These are phyloP conservation scores for Nomada lathburiana DNA, from an alignment of 2,888 invertebrate genomes.

Conservation along the genomic window DNA sequence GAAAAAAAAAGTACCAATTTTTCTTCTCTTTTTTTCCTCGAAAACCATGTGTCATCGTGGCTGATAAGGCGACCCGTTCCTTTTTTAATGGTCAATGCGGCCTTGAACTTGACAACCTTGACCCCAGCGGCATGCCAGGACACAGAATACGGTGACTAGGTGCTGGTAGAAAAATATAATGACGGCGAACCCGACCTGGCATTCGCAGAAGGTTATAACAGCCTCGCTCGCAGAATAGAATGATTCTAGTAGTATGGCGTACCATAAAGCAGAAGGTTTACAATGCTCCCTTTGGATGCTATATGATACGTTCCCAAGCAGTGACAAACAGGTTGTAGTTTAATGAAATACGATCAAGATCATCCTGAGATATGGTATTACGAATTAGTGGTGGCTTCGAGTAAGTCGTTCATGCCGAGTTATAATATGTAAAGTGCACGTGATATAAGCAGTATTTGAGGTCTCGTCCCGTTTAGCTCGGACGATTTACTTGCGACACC, in stretches of 20 bases:
- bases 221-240: neutral
- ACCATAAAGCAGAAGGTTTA: neutral
- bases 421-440: constrained; percentile 15
- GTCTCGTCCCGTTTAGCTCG: neutral
- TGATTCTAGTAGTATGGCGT: neutral
- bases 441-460: neutral
- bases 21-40: neutral
- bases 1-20: neutral
- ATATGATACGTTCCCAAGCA: neutral
- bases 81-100: constrained; percentile 43
- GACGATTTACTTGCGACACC: constrained; percentile 33
- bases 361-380: neutral
- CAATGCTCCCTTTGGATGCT: neutral
- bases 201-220: constrained; percentile 13
- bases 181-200: constrained; percentile 28
- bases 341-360: constrained; percentile 24
- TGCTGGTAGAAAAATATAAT: constrained; percentile 30
- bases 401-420: neutral
- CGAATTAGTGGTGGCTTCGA: neutral
- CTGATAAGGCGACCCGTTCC: constrained; percentile 22
- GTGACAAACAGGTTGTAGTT: constrained; percentile 26
- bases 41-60: neutral
- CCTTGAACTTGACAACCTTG: constrained; percentile 68
- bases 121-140: constrained; percentile 45
- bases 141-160: constrained; percentile 9